phyloP scores from a whole-genome alignment of 1,140 invertebrate genomes.

The Anoplophora glabripennis region DNA sequence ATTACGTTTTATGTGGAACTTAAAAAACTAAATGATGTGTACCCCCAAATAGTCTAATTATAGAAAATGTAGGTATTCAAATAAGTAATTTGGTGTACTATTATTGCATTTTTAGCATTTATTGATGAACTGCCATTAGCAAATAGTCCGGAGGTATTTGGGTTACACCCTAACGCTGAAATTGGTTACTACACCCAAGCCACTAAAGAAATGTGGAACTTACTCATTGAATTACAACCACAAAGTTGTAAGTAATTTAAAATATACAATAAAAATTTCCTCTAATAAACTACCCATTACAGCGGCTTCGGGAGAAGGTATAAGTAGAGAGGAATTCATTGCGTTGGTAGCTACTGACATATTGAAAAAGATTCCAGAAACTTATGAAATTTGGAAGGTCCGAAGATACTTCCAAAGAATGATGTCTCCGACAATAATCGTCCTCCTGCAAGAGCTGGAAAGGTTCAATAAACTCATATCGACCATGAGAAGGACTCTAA shows the following conservation, averaged over 20 bases:
- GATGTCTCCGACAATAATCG: conserved; percentile 78
- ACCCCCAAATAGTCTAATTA: too few relatives aligned
- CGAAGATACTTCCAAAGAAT: conserved; percentile 71
- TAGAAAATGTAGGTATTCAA: background rate
- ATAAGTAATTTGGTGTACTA: background rate
- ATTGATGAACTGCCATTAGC: conserved; percentile 71
- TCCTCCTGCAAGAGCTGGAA: conserved; percentile 85
- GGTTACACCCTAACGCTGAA: conserved; percentile 89
- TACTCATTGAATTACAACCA: conserved; percentile 82
- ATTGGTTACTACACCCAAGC: conserved; percentile 87
- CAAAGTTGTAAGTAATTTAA: conserved; percentile 64
- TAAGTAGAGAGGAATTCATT: conserved; percentile 78
- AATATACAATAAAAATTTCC: background rate
- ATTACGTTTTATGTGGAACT: too few relatives aligned
- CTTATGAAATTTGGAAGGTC: conserved; percentile 76
- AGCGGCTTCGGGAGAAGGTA: conserved; percentile 57
- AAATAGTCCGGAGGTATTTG: conserved; percentile 84
- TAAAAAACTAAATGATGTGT: too few relatives aligned
- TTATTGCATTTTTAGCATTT: conserved; percentile 49
- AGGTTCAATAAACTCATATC: conserved; percentile 74
- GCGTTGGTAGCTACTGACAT: conserved; percentile 75
- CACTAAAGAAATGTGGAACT: conserved; percentile 76
- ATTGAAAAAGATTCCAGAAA: conserved; percentile 66
- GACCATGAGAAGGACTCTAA: conserved; percentile 70
- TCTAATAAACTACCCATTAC: background rate